phyloP scores from a whole-genome alignment of 2,113 vertebrate genomes.

The human (Homo sapiens) region DNA sequence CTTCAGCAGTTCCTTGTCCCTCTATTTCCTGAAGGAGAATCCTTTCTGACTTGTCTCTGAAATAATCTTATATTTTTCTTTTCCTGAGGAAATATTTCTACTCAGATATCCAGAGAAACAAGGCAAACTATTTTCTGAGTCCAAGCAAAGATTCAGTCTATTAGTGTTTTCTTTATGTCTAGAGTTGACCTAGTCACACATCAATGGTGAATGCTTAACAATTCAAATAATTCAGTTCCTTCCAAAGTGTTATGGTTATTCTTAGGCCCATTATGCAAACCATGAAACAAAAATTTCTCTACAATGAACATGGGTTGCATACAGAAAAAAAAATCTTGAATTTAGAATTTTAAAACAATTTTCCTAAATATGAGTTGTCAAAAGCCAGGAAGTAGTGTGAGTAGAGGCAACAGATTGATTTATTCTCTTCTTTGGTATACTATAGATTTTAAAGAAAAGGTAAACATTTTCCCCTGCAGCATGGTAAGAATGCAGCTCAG shows the following conservation, averaged over 20 bases:
- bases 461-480: not conserved
- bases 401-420: not conserved
- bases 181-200: not conserved
- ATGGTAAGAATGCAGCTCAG: not conserved
- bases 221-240: not conserved
- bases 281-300: not conserved
- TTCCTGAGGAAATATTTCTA: slow-evolving; percentile 20
- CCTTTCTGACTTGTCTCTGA: not conserved
- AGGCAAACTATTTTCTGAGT: not conserved
- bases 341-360: not conserved
- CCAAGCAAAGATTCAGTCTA: not conserved
- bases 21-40: not conserved
- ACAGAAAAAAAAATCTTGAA: not conserved
- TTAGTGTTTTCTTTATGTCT: not conserved
- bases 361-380: not conserved
- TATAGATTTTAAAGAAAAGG: not conserved
- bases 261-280: not conserved
- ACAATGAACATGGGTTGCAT: not conserved
- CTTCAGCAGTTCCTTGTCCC: not conserved
- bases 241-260: not conserved
- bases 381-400: not conserved
- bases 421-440: not conserved
- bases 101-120: not conserved
- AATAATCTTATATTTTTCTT: not conserved
- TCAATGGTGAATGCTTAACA: not conserved